phyloP scores from a whole-genome alignment of 2,888 invertebrate genomes.

The Toxonevra muliebris region DNA sequence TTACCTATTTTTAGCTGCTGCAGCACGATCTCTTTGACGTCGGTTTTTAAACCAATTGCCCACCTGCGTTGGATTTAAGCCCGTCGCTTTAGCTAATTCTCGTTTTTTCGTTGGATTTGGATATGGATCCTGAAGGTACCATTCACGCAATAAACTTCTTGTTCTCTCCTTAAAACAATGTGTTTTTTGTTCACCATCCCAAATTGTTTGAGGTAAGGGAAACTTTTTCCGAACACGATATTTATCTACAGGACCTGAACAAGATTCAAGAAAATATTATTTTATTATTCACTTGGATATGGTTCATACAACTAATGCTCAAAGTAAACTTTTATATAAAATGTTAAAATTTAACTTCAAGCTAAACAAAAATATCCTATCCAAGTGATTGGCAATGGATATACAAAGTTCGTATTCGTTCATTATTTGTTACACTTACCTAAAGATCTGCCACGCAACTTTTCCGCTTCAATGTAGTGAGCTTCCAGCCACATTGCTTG shows the following conservation, averaged over 20 bases:
- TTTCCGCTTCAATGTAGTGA: constrained; percentile 93
- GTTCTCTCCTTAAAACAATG: constrained; percentile 98
- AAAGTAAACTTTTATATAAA: neutral
- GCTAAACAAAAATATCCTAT: no score
- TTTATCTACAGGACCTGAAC: constrained; percentile 84
- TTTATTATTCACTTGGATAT: no score
- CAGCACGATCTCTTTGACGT: constrained; percentile 86
- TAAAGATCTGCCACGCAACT: constrained; percentile 85
- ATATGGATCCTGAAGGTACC: constrained; percentile 98
- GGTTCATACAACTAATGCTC: no score
- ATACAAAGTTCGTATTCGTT: no score
- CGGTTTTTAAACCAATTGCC: constrained; percentile 95
- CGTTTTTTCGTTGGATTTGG: constrained; percentile 94
- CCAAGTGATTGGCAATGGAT: no score
- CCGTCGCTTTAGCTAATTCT: constrained; percentile 89
- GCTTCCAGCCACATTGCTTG: constrained; percentile 95
- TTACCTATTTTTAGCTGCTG: constrained; percentile 96
- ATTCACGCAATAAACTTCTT: constrained; percentile 91
- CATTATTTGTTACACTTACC: constrained; percentile 61
- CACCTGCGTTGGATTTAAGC: constrained; percentile 91
- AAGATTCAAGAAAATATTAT: neutral
- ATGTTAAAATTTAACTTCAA: no score
- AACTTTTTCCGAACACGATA: constrained; percentile 94
- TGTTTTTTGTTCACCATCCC: constrained; percentile 96
- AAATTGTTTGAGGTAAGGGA: constrained; percentile 89